Evolutionary conservation across 2,797 vertebrate genomes (phyloP).

Genomic region (Pseudotriccus pelzelni): DNA sequence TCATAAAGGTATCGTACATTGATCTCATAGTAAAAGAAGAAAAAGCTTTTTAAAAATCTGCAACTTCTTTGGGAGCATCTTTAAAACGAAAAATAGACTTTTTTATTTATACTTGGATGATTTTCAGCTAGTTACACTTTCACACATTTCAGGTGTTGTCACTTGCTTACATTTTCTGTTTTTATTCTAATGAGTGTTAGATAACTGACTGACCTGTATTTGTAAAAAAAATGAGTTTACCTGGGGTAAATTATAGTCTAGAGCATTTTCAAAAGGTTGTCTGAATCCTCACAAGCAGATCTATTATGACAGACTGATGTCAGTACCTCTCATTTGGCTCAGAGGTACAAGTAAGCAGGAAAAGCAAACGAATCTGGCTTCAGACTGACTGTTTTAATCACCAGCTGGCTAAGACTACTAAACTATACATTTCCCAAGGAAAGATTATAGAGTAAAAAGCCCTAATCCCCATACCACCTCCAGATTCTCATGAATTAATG

Average conservation of each 20-base stretch:
- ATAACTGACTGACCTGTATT: neutral
- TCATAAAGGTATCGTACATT: neutral
- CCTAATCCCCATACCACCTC: constrained; percentile 59
- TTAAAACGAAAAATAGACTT: neutral
- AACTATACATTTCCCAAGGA: constrained; percentile 60
- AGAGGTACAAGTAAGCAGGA: constrained; percentile 5
- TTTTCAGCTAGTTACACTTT: neutral
- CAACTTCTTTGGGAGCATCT: neutral
- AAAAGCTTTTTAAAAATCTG: neutral
- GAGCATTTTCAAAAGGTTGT: neutral
- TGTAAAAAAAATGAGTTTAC: neutral
- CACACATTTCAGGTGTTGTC: neutral
- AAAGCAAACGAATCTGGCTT: constrained; percentile 34
- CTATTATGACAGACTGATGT: constrained; percentile 38
- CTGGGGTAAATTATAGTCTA: neutral
- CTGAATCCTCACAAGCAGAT: constrained; percentile 10
- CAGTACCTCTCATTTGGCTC: constrained; percentile 16
- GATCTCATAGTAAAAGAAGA: neutral
- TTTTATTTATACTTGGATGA: neutral
- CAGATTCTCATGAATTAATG: constrained; percentile 78
- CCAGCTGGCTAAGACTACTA: constrained; percentile 41
- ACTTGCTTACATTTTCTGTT: neutral
- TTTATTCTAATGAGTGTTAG: neutral
- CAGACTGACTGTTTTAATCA: constrained; percentile 37
- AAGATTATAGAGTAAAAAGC: constrained; percentile 56